Percentiles rank a stretch among this genome's conserved stretches.
phyloP scores from a whole-genome alignment of 2,113 vertebrate genomes.

The Mugil cephalus region DNA sequence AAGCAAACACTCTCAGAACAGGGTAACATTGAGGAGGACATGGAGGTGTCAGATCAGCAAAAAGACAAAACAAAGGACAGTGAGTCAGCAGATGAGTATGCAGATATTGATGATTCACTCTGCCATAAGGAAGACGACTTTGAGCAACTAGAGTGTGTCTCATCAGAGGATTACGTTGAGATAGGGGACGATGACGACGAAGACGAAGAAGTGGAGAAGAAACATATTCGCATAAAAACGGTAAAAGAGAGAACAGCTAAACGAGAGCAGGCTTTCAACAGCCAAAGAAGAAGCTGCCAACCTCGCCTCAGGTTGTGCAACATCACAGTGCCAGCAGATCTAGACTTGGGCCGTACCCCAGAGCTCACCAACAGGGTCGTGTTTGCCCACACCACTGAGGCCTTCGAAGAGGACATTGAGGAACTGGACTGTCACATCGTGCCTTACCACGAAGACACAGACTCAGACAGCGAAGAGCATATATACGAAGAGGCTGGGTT shows the following conservation, averaged over 20 bases:
- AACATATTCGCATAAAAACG: slow-evolving; percentile 75
- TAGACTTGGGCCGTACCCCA: slow-evolving; percentile 80
- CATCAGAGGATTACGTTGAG: slow-evolving; percentile 86
- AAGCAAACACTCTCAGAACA: slow-evolving; percentile 62
- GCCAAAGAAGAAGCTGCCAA: slow-evolving; percentile 82
- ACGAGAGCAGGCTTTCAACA: slow-evolving; percentile 67
- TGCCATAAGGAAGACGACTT: slow-evolving; percentile 74
- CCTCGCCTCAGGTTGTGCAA: slow-evolving; percentile 85
- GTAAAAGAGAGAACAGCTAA: slow-evolving; percentile 78
- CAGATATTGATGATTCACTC: slow-evolving; percentile 80
- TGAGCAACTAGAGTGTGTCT: slow-evolving; percentile 75
- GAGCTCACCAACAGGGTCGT: slow-evolving; percentile 86
- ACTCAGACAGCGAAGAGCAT: slow-evolving; percentile 85
- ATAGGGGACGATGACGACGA: slow-evolving; percentile 85
- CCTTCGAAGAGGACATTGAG: slow-evolving; percentile 87
- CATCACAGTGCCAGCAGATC: slow-evolving; percentile 83
- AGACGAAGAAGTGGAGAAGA: slow-evolving; percentile 72
- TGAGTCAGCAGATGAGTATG: slow-evolving; percentile 83
- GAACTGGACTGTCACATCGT: slow-evolving; percentile 87
- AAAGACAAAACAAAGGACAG: slow-evolving; percentile 60
- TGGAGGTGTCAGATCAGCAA: slow-evolving; percentile 33
- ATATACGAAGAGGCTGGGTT: slow-evolving; percentile 86
- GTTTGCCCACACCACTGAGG: slow-evolving; percentile 85
- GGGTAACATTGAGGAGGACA: slow-evolving; percentile 25
- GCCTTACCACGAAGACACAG: slow-evolving; percentile 85